Conservation (phyloP, 2,888 invertebrate genomes). For the Ctena decussata region DNA sequence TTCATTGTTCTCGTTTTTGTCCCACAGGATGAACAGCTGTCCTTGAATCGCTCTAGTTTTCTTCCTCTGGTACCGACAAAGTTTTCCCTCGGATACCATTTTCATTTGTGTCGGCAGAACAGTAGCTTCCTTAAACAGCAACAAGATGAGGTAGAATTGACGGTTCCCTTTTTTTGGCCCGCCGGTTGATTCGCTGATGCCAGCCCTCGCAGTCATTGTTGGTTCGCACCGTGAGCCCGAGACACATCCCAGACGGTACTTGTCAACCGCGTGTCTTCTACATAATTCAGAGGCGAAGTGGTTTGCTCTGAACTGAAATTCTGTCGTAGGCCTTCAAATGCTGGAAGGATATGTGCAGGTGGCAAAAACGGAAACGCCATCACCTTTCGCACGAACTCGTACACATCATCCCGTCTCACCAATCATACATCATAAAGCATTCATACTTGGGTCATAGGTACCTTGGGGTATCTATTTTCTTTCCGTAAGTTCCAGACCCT, state of each 20-base stretch:
- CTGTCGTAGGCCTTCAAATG: neutral
- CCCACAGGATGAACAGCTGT: neutral
- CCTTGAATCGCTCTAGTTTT: neutral
- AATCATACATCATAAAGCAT: too few species aligned
- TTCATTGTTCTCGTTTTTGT: neutral
- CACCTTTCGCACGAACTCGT: neutral
- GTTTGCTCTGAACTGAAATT: neutral
- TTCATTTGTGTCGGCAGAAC: neutral
- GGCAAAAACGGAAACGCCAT: neutral
- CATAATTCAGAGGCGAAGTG: neutral
- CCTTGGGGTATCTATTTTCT: too few species aligned
- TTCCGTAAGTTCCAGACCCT: too few species aligned
- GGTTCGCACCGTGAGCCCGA: neutral
- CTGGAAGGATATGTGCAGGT: neutral
- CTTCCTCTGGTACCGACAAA: neutral
- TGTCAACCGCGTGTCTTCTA: neutral
- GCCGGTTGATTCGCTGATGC: neutral
- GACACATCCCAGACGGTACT: neutral
- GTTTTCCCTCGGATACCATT: conserved; percentile 14
- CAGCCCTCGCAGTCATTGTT: conserved; percentile 15
- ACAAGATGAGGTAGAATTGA: neutral
- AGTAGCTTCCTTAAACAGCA: neutral
- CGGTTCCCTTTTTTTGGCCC: neutral
- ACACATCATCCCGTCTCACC: neutral
- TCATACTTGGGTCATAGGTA: too few species aligned